Evolutionary conservation across 2,113 vertebrate species (phyloP), one percentile per base, ranked within the genome.

Genomic region (Silurus meridionalis): DNA sequence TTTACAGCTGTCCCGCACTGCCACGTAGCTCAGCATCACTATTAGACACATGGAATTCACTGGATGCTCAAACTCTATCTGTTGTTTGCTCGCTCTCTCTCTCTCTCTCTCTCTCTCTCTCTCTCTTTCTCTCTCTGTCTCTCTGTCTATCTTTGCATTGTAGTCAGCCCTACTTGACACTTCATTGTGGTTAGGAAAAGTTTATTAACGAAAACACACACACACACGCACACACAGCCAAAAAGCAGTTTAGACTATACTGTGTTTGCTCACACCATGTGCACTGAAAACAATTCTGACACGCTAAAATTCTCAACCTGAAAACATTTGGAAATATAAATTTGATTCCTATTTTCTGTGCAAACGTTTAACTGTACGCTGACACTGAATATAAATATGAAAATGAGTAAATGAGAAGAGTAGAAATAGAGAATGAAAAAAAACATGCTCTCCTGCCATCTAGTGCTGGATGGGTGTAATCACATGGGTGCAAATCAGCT

Each of bases 61-160:
- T 63, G 86, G 57, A 52, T 37, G 64, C 74, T 67, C 84, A 88
- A 83, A 94, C 93, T 71, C 90, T 89, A 90, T 90, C 84, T 87
- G 84, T 88, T 85, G 58, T 91, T 86, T 90, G 91, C 91, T 86
- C 66, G 87, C 90, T 91, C 87, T 92, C 28, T n/a, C 72, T 52
- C 81, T 19, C 37, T 61, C 61, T 17, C 88, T 48, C 23, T 28
- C 23, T 64, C 60, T 53, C 23, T 69, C 90, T 58, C 86, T 85
- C 89, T 89, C 88, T 89, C 89, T 87, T 84, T 50, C 67, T 74
- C 64, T 78, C 17, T 15, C 23, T 37, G 1, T 37, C 28, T 37
- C 28, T 37, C 28, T 37, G 28, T 2, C 64, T 13, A 50, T 8
- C 71, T 74, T 74, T 25, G 74, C 23, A 77, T 55, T 79, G 17